Evolutionary conservation across 2,888 invertebrate species (phyloP).

Genomic region (Parapristionchus giblindavisi): DNA sequence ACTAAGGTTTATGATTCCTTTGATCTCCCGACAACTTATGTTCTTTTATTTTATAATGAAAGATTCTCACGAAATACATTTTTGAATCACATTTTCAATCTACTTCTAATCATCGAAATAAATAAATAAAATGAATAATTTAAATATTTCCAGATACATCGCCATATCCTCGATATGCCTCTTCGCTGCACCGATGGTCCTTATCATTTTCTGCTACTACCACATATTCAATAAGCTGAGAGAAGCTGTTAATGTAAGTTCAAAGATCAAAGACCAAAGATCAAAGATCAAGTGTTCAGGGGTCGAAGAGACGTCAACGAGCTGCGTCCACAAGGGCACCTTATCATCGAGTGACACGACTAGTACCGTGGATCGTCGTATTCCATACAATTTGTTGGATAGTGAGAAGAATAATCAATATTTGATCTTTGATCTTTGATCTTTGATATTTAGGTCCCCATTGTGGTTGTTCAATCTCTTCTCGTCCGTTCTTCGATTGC

Average conservation of each 20-base stretch:
- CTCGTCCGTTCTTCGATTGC: slow-evolving; percentile 61
- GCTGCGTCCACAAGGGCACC: slow-evolving; percentile 59
- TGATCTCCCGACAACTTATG: too few species aligned
- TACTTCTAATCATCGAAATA: too few species aligned
- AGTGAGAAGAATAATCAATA: too few species aligned
- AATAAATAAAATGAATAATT: not conserved
- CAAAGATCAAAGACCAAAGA: too few species aligned
- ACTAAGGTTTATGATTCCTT: too few species aligned
- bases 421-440: too few species aligned
- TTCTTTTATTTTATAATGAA: too few species aligned
- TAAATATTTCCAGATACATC: slow-evolving; percentile 69
- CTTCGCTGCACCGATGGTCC: slow-evolving; percentile 65
- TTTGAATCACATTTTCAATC: too few species aligned
- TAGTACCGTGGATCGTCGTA: slow-evolving; percentile 68
- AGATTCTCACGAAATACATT: too few species aligned
- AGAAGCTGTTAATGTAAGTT: slow-evolving; percentile 59
- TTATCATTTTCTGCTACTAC: slow-evolving; percentile 67
- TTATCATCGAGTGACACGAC: slow-evolving; percentile 66
- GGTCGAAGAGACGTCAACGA: slow-evolving; percentile 59
- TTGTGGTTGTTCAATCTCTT: slow-evolving; percentile 69
- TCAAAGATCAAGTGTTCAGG: too few species aligned
- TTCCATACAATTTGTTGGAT: slow-evolving; percentile 68
- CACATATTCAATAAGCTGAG: slow-evolving; percentile 66
- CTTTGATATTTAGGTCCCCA: slow-evolving; percentile 61
- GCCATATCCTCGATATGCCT: slow-evolving; percentile 63